These are phyloP conservation scores for Corynorhinus townsendii DNA, from an alignment of 2,113 vertebrate species.

Conservation along the genomic window DNA sequence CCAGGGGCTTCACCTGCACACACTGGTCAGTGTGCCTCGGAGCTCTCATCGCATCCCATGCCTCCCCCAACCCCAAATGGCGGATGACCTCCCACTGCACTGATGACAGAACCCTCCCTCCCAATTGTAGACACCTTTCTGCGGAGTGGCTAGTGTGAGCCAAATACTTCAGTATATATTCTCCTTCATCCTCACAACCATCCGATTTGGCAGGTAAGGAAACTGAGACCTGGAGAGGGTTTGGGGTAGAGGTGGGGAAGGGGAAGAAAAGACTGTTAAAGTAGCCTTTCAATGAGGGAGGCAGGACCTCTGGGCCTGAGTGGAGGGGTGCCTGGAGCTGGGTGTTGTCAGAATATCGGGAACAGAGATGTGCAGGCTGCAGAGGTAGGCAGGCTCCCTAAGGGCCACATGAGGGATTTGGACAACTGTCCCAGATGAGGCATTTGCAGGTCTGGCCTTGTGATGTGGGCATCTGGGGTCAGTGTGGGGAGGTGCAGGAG, in stretches of 20 bases:
- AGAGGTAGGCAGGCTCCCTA: background rate
- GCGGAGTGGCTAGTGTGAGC: background rate
- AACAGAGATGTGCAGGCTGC: background rate
- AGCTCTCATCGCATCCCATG: background rate
- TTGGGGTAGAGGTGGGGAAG: background rate
- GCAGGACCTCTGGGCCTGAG: background rate
- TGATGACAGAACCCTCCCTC: background rate
- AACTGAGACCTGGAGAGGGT: background rate
- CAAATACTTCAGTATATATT: background rate
- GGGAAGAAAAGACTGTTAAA: background rate
- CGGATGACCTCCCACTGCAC: background rate
- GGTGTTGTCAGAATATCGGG: background rate
- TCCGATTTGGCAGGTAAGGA: background rate
- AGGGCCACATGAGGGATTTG: background rate
- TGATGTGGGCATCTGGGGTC: background rate
- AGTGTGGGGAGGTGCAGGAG: fast-evolving
- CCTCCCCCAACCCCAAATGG: no score
- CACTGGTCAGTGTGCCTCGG: background rate
- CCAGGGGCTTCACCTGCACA: background rate
- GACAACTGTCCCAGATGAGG: background rate
- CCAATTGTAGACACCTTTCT: background rate
- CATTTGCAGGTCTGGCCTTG: background rate
- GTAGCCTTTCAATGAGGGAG: background rate
- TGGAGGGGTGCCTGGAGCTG: background rate
- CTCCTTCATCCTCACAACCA: background rate